These are phyloP conservation scores for Euleptes europaea DNA, from an alignment of 2,113 vertebrate genomes.

Conservation along the genomic window DNA sequence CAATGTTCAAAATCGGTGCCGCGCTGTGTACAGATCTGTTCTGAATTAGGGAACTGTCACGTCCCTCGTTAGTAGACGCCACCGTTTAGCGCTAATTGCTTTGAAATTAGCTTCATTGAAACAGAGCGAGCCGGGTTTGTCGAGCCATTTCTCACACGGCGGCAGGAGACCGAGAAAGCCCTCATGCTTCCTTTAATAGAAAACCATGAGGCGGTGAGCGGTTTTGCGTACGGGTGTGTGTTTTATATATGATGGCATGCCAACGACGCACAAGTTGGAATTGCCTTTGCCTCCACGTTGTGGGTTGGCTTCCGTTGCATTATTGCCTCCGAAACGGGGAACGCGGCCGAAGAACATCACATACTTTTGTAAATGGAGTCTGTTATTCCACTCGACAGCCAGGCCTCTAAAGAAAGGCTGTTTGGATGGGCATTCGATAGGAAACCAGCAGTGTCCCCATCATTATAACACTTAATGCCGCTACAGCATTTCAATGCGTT, in stretches of 20 bases:
- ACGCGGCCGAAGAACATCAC: constrained; percentile 47
- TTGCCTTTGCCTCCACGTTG: constrained; percentile 38
- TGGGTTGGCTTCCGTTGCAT: constrained; percentile 41
- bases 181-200: constrained; percentile 54
- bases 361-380: constrained; percentile 56
- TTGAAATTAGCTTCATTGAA: constrained; percentile 48
- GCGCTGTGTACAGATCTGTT: background rate
- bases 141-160: constrained; percentile 51
- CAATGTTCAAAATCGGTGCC: background rate
- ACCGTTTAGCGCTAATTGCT: constrained; percentile 57
- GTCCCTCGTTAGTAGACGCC: constrained; percentile 23
- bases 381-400: constrained; percentile 49
- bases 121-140: constrained; percentile 30
- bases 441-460: background rate
- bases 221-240: constrained; percentile 9
- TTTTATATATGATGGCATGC: constrained; percentile 48
- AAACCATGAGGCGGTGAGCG: constrained; percentile 61
- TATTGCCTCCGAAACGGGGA: constrained; percentile 40
- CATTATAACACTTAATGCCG: too few species aligned
- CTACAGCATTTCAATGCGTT: too few species aligned
- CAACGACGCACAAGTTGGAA: constrained; percentile 50
- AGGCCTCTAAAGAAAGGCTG: constrained; percentile 37
- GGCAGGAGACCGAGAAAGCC: constrained; percentile 53
- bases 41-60: constrained; percentile 10
- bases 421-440: background rate